Percentiles rank a stretch among this genome's conserved stretches.
phyloP scores from a whole-genome alignment of 2,888 invertebrate genomes.

The Melanargia galathea region DNA sequence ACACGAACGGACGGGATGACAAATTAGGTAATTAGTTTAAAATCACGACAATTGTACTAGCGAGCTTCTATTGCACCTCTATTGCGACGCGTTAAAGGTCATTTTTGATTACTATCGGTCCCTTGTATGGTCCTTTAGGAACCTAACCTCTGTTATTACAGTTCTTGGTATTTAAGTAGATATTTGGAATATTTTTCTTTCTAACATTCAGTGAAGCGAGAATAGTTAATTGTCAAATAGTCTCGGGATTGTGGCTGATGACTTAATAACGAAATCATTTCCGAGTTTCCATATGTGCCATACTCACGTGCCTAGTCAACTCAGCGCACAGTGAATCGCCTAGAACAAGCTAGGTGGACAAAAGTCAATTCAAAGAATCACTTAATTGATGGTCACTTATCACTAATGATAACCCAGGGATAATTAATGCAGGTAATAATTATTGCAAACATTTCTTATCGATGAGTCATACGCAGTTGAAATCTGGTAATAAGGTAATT shows the following conservation, averaged over 20 bases:
- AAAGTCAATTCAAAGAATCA: no score
- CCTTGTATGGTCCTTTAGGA: constrained; percentile 27
- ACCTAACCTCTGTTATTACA: constrained; percentile 35
- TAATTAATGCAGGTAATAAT: no score
- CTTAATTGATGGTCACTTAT: no score
- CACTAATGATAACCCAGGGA: no score
- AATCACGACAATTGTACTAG: constrained; percentile 52
- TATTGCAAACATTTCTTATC: no score
- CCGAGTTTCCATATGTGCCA: background rate
- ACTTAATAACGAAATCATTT: constrained; percentile 1
- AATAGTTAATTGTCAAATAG: constrained; percentile 25
- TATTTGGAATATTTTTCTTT: constrained; percentile 30
- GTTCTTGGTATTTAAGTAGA: constrained; percentile 28
- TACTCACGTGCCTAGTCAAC: no score
- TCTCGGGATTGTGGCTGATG: background rate
- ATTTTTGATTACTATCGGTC: constrained; percentile 35
- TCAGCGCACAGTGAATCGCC: no score
- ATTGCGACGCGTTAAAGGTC: constrained; percentile 42
- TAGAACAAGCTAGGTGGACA: no score
- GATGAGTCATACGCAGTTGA: no score
- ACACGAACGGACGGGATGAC: constrained; percentile 55
- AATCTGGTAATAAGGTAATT: no score
- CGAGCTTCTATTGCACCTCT: constrained; percentile 42
- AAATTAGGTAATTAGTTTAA: constrained; percentile 65
- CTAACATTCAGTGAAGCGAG: constrained; percentile 19